These are phyloP conservation scores for Nothoprocta pentlandii DNA, from an alignment of 2,113 vertebrate genomes.

Conservation along the genomic window DNA sequence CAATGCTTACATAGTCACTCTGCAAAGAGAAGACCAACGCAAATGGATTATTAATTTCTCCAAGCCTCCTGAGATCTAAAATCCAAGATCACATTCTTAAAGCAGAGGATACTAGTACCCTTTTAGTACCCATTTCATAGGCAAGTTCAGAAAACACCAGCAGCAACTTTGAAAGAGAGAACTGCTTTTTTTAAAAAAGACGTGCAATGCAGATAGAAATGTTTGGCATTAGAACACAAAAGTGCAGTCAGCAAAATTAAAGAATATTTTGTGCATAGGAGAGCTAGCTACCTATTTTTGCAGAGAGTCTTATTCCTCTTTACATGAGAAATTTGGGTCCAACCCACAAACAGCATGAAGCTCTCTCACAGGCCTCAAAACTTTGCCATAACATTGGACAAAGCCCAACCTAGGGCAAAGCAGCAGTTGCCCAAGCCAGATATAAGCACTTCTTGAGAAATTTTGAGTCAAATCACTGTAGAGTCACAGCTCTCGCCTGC, in stretches of 20 bases:
- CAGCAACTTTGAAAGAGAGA: neutral
- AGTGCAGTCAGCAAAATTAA: neutral
- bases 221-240: neutral
- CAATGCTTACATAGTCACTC: neutral
- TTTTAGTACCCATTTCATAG: neutral
- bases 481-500: neutral
- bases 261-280: neutral
- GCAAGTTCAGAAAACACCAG: neutral
- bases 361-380: neutral
- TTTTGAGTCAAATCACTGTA: neutral
- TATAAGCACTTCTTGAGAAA: neutral
- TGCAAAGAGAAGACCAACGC: neutral
- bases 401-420: neutral
- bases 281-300: neutral
- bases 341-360: neutral
- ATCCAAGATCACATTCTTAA: neutral
- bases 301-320: neutral
- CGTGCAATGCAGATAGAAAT: rapidly evolving
- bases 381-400: neutral
- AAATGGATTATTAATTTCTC: neutral
- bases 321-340: neutral
- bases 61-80: neutral
- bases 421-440: neutral
- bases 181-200: neutral
- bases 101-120: neutral